Evolutionary conservation across 2,113 vertebrate genomes (phyloP), one percentile per base, ranked within the genome.

Genomic region (Paralichthys olivaceus): DNA sequence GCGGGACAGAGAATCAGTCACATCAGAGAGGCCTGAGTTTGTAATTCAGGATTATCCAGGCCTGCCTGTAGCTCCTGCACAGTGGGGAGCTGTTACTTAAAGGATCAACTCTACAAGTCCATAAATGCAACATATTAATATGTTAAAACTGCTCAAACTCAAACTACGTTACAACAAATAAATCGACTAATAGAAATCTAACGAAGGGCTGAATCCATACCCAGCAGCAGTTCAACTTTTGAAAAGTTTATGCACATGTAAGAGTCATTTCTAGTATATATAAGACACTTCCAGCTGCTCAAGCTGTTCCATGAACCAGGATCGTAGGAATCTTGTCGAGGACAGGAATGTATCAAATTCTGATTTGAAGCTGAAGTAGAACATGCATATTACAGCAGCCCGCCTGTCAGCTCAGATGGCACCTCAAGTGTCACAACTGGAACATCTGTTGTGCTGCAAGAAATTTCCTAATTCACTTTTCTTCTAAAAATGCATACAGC

Each of bases 1-100:
- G 86, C 29, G 45, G 74, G 84, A 85, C 88, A 79, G 57, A 81
- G 57, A 81, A 79, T 75, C 76, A 83, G 76, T 75, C 74, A 81
- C 90, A 89, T 90, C 75, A 86, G 43, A 74, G 54, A 69, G 84
- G 64, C 3, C 37, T 40, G 29, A 68, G 79, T 2, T 40, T 40
- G 37, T 40, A 40, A 40, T 40, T 11, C 37, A 40, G 37, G 37
- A 40, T 40, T 40, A 40, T 40, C 37, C 37, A 40, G 37, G 37
- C 37, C 37, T 40, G 58, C 66, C 72, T 64, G 63, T 25, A 28
- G 40, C 62, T 71, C 20, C 26, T 22, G 19, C 37, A 40, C 40
- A 68, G 19, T 45, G 37, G 34, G 60, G 8, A 40, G 22, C 37
- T 17, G 23, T 70, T 57, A 4, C 61, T 58, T 53, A 45, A 34